Evolutionary conservation across 2,113 vertebrate genomes (phyloP).

Genomic region (Pollimyrus isidori): DNA sequence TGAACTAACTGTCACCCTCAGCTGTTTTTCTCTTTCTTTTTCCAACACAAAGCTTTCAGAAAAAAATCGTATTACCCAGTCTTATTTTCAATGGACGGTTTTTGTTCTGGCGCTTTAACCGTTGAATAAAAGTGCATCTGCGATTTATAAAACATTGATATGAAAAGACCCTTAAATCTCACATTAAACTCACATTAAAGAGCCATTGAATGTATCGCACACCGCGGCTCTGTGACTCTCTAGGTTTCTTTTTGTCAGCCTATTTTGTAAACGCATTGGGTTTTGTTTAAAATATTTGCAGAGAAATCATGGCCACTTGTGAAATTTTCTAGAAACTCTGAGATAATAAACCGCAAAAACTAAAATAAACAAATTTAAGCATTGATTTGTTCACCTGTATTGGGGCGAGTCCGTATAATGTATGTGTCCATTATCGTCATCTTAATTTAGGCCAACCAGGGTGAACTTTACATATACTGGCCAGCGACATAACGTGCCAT

Average conservation of each 20-base stretch:
- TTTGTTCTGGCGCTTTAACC: constrained; percentile 89
- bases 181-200: constrained; percentile 67
- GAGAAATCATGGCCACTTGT: neutral
- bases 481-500: neutral
- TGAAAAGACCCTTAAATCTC: constrained; percentile 57
- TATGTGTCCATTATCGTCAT: neutral
- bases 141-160: constrained; percentile 83
- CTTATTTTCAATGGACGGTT: constrained; percentile 82
- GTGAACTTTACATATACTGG: neutral
- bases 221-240: constrained; percentile 8
- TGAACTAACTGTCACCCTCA: constrained; percentile 98
- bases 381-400: neutral
- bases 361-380: neutral
- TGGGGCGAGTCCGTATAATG: neutral
- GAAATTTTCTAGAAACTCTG: neutral
- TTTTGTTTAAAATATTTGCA: constrained; percentile 4
- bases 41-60: constrained; percentile 75
- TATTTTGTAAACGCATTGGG: neutral
- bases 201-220: constrained; percentile 50
- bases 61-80: constrained; percentile 82
- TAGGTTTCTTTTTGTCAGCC: neutral
- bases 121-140: constrained; percentile 86
- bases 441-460: neutral
- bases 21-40: constrained; percentile 79
- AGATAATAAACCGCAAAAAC: neutral